Percentiles rank a stretch among this genome's conserved stretches.
Evolutionary conservation across 2,888 invertebrate species (phyloP).

Genomic region (Acronicta aceris): DNA sequence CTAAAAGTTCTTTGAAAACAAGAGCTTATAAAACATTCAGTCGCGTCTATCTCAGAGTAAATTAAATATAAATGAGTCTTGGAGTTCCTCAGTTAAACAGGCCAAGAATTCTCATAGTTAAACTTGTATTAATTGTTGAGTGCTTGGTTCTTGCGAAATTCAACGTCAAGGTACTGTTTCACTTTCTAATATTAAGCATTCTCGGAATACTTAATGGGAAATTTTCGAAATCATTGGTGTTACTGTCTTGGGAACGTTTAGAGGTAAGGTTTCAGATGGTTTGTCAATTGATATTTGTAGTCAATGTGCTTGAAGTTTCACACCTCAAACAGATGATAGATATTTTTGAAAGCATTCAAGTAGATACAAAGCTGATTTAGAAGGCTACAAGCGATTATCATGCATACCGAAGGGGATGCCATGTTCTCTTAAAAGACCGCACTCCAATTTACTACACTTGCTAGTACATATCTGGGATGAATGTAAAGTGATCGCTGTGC

Average conservation of each 20-base stretch:
- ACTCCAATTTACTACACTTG: too few relatives aligned
- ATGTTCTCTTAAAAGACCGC: too few relatives aligned
- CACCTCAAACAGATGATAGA: too few relatives aligned
- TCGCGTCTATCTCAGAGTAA: constrained; percentile 57
- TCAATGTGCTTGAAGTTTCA: not conserved
- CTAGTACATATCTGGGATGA: too few relatives aligned
- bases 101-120: constrained; percentile 61
- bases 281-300: not conserved
- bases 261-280: not conserved
- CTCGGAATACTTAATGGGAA: constrained; percentile 35
- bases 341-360: too few relatives aligned
- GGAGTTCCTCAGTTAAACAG: constrained; percentile 57
- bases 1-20: constrained; percentile 47
- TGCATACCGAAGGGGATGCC: too few relatives aligned
- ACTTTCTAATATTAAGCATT: constrained; percentile 53
- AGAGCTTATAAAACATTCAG: constrained; percentile 61
- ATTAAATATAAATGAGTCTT: constrained; percentile 64
- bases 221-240: constrained; percentile 2
- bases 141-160: constrained; percentile 54
- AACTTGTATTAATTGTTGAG: constrained; percentile 65
- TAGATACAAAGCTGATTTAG: too few relatives aligned
- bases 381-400: too few relatives aligned
- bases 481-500: too few relatives aligned
- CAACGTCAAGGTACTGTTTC: constrained; percentile 51
- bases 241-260: constrained; percentile 4